A percentile compares a stretch with the other conserved stretches of the same genome.
These are phyloP conservation scores for Oxygymnocypris stewartii DNA, from an alignment of 2,113 vertebrate genomes.

Conservation along the genomic window DNA sequence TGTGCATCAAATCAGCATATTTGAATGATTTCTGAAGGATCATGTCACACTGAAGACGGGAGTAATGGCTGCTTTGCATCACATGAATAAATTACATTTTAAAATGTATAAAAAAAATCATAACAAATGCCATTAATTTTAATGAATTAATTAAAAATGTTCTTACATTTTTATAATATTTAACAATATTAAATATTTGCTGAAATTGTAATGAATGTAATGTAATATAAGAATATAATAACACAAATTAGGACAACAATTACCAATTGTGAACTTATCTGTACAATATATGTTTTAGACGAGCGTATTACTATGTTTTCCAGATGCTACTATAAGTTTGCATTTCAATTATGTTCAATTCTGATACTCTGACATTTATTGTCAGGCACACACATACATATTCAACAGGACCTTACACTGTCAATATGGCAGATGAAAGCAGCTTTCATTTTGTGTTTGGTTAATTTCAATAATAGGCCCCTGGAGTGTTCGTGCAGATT, in stretches of 20 bases:
- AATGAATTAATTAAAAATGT: no score
- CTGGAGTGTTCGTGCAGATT: conserved; percentile 8
- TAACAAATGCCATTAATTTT: no score
- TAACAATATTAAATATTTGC: not conserved
- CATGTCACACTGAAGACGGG: no score
- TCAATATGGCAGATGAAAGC: conserved; percentile 6
- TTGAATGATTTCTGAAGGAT: no score
- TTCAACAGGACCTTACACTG: conserved; percentile 6
- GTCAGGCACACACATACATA: not conserved
- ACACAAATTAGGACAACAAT: not conserved
- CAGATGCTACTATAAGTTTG: conserved; percentile 14
- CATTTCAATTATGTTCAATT: conserved; percentile 2
- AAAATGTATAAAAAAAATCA: no score
- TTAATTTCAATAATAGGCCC: conserved; percentile 41
- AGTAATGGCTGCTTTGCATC: no score
- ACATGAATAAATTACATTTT: no score
- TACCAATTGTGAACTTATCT: not conserved
- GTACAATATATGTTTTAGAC: not conserved
- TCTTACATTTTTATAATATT: not conserved
- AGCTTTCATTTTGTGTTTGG: conserved; percentile 35
- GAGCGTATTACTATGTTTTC: not conserved
- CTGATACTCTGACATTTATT: conserved; percentile 16
- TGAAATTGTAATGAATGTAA: no score
- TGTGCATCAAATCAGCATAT: no score
- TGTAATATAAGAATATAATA: not conserved